Base-by-base conservation (phyloP, 2,888 invertebrate genomes). In the Meiosimyza decipiens region DNA sequence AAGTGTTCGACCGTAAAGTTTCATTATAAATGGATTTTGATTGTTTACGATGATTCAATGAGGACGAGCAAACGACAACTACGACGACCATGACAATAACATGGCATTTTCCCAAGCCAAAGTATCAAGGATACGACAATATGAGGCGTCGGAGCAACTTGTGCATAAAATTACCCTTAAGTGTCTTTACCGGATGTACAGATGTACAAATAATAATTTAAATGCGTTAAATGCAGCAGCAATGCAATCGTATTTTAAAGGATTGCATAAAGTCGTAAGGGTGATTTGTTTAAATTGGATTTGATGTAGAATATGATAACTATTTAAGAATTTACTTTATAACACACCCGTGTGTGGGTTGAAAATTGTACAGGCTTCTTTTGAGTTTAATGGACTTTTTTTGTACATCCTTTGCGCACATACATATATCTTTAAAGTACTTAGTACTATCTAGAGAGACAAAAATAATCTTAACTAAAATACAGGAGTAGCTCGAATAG, bases 21-120 rank as follows among this genome's bases (percentile, higher is more conserved):
- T 63, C 63, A 63, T 70, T 70, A 63, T 70, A 70, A 70, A 70
- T 70, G 70, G 70, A 70, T 70, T 70, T 33, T 54, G 63, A 70
- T 70, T 70, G 70, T 70, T 70, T 70, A 70, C 63, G 70, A 33
- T 40, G 63, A 54, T 70, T 63, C 63, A 63, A n/a, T 59, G 68
- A 59, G 40, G 60, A 13, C 69, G 33, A 59, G 12, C 22, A 57
- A 16, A 52, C 52, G 65, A 67, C 57, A 12, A 18, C 52, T 16
- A 40, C n/a, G 22, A 40, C 40, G 9, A 40, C 40, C 40, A 40
- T 40, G 40, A 40, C 40, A 40, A 40, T 9, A 40, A 40, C 40
- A 40, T 40, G 40, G 40, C 40, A 40, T 40, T 40, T 40, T 40
- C 40, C 40, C 40, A 40, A 40, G 40, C 40, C 9, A 13, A 47